Evolutionary conservation across 2,113 vertebrate species (phyloP).

Genomic region (Mastomys coucha): DNA sequence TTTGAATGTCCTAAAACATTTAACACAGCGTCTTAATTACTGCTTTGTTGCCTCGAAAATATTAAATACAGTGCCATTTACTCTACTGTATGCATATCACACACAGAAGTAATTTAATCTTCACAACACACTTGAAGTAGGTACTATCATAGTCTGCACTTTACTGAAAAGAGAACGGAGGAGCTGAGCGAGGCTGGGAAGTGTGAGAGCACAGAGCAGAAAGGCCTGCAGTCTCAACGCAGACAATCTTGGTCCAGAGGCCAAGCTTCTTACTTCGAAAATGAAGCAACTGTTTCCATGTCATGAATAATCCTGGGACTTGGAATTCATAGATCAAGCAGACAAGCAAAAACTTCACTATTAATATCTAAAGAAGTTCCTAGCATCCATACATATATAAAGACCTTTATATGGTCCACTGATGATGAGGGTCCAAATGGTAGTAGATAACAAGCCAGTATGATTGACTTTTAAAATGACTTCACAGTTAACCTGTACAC

Average conservation of each 20-base stretch:
- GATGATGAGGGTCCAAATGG: not conserved
- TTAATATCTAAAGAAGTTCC: conserved; percentile 1
- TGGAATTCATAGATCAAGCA: not conserved
- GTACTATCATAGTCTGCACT: not conserved
- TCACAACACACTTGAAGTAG: not conserved
- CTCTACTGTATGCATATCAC: not conserved
- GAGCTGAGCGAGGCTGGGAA: not conserved
- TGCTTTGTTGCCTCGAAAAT: not conserved
- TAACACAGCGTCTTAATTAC: not conserved
- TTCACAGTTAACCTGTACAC: not conserved
- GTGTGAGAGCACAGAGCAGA: not conserved
- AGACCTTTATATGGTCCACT: not conserved
- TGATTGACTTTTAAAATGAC: conserved; percentile 1
- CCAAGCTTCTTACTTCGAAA: not conserved
- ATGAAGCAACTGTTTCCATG: not conserved
- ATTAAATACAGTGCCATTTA: not conserved
- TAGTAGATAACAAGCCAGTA: not conserved
- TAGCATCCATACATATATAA: not conserved
- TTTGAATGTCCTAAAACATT: not conserved
- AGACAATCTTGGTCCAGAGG: not conserved
- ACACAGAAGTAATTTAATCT: not conserved
- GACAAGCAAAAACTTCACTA: not conserved
- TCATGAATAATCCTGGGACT: not conserved
- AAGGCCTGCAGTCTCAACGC: not conserved
- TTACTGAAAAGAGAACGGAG: not conserved